Evolutionary conservation across 1,140 invertebrate species (phyloP).

Genomic region (Palaemon carinicauda): DNA sequence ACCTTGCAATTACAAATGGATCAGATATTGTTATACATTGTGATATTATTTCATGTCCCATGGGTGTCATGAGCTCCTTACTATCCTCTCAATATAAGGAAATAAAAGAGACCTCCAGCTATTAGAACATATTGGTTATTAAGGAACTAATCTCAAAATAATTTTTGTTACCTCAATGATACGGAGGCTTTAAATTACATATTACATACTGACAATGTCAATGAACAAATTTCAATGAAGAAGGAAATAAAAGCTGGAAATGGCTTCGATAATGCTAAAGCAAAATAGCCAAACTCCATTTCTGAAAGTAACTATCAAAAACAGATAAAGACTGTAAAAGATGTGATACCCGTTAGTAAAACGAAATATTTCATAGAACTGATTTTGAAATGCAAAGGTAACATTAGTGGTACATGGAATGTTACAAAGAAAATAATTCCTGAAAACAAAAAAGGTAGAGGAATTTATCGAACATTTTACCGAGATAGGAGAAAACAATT

Average conservation of each 20-base stretch:
- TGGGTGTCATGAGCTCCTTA: constrained; percentile 7
- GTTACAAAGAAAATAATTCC: not conserved
- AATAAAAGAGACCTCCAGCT: too few relatives aligned
- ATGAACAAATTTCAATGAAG: not conserved
- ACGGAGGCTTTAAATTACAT: not conserved
- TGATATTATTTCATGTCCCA: not conserved
- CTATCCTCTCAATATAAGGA: not conserved
- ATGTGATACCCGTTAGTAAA: too few relatives aligned
- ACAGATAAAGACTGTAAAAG: too few relatives aligned
- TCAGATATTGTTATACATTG: not conserved
- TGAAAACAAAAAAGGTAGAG: not conserved
- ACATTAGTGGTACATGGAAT: too few relatives aligned
- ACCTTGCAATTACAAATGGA: not conserved
- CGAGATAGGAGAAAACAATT: not conserved
- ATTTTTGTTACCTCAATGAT: not conserved
- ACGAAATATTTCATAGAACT: not conserved
- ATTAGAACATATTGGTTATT: not conserved
- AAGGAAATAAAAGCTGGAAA: not conserved
- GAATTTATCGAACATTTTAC: not conserved
- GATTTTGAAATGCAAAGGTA: not conserved
- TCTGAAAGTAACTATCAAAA: too few relatives aligned
- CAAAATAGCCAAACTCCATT: too few relatives aligned
- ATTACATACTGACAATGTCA: too few relatives aligned
- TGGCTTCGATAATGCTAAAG: not conserved
- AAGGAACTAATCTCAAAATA: not conserved